These are phyloP conservation scores for Leptinotarsa undecemlineata DNA, from an alignment of 1,140 invertebrate species.

Conservation along the genomic window DNA sequence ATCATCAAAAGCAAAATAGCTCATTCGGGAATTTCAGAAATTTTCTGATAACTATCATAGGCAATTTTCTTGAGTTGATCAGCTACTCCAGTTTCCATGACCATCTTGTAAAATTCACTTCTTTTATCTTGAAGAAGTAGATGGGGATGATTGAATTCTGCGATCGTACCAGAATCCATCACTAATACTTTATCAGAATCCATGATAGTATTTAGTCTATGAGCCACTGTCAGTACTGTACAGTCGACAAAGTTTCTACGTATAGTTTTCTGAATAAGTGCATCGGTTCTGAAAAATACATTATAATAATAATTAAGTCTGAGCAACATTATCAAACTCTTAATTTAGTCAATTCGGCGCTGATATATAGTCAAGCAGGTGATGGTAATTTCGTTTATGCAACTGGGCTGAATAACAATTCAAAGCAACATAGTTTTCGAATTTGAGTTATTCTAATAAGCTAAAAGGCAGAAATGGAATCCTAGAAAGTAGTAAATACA, in stretches of 20 bases:
- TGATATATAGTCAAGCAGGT: too few species aligned
- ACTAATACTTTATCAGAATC: constrained; percentile 76
- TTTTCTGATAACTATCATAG: background rate
- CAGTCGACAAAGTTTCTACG: constrained; percentile 69
- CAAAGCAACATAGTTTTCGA: too few species aligned
- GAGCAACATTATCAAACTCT: too few species aligned
- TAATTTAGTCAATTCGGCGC: too few species aligned
- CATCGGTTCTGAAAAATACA: constrained; percentile 62
- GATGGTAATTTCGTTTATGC: too few species aligned
- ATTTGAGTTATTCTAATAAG: too few species aligned
- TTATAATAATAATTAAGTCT: too few species aligned
- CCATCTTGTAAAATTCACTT: constrained; percentile 65
- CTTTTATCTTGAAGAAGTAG: constrained; percentile 61
- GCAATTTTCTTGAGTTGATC: constrained; percentile 46
- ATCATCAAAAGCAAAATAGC: too few species aligned
- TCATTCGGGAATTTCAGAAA: background rate
- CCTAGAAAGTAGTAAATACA: too few species aligned
- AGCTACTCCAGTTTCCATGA: constrained; percentile 69
- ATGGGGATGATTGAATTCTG: constrained; percentile 65
- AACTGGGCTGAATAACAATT: too few species aligned
- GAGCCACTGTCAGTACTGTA: constrained; percentile 71
- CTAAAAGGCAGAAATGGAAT: too few species aligned
- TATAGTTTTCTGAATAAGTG: constrained; percentile 69
- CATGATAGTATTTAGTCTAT: constrained; percentile 70
- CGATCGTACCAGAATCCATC: constrained; percentile 66